phyloP scores from a whole-genome alignment of 2,888 invertebrate genomes.

The Drosophila monieri region DNA sequence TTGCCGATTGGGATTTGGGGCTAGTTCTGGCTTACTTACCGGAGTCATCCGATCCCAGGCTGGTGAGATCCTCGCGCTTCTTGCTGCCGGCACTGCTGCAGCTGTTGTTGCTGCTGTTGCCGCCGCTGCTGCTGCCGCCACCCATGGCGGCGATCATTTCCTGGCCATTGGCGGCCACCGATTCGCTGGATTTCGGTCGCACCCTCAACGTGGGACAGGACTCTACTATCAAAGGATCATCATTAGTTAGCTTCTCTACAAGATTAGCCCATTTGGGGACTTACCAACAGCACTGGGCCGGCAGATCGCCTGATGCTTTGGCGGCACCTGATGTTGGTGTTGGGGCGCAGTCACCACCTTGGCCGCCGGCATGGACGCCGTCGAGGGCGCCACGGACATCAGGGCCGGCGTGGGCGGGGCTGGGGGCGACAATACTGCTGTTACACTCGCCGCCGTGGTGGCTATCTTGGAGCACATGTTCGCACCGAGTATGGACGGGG shows the following conservation, averaged over 20 bases:
- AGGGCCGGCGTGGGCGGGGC: conserved; percentile 66
- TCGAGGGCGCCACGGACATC: conserved; percentile 47
- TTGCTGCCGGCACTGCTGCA: conserved; percentile 73
- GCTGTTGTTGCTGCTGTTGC: conserved; percentile 57
- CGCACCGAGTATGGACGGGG: conserved; percentile 83
- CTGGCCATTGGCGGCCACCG: conserved; percentile 45
- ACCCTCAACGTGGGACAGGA: conserved; percentile 72
- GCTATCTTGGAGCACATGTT: conserved; percentile 84
- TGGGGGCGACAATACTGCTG: conserved; percentile 79
- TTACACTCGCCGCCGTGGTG: conserved; percentile 81
- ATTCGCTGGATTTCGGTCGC: conserved; percentile 76
- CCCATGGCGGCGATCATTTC: conserved; percentile 47
- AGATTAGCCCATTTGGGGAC: conserved; percentile 7
- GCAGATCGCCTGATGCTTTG: conserved; percentile 37
- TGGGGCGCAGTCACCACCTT: conserved; percentile 15
- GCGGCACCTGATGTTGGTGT: conserved; percentile 23
- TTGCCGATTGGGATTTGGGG: neutral
- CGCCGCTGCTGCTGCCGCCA: conserved; percentile 25
- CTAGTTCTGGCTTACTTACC: conserved; percentile 65
- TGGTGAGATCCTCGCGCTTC: conserved; percentile 85
- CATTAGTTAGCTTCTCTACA: neutral
- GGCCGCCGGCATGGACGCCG: conserved; percentile 29
- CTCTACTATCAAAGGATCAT: conserved; percentile 52
- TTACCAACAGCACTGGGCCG: conserved; percentile 58
- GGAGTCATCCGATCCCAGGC: conserved; percentile 86